Base-by-base conservation (phyloP, 2,888 invertebrate species). In the Resseliella maxima region DNA sequence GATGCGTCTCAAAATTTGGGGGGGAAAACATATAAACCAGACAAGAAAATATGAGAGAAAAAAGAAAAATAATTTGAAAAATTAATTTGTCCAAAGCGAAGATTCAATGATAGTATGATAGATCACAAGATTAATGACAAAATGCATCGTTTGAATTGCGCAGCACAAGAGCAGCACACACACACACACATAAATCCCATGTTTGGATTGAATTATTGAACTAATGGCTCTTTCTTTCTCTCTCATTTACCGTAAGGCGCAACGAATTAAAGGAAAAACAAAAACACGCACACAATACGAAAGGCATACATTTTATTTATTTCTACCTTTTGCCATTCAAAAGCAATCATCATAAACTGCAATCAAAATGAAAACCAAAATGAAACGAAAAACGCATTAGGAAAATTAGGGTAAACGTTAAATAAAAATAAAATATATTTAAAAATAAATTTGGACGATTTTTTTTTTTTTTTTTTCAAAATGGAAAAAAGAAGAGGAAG, bases 311-410 rank as follows among this genome's bases (percentile, higher is more conserved):
- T 72, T 12, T 27, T 27, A 24, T 27, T 24, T 59, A 24, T 59
- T 59, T 24, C 24, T 59, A 59, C 18, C 24, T 59, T 59, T 27
- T 72, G n/a, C 72, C 31, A 31, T 31, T 31, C 72, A 31, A 24
- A 35, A 15, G 72, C 72, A 72, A 72, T 72, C 72, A 72, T 72
- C 72, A 72, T 72, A 72, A 72, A 72, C 35, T 72, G 72, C 15
- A 72, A 72, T 72, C 72, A 15, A 31, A 31, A 72, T 12, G 41
- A 41, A 41, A 12, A 41, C 5, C 41, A 41, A 41, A 41, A 41
- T 41, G 41, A 41, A 41, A 41, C 5, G 21, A 59, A 59, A 59
- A 59, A 15, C 21, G 10, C 5, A 24, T 72, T 15, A 15, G n/a
- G 15, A 72, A 72, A 72, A 72, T 72, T 72, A 35, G 72, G 72